phyloP scores from a whole-genome alignment of 2,113 vertebrate species.

The Pedionomus torquatus region DNA sequence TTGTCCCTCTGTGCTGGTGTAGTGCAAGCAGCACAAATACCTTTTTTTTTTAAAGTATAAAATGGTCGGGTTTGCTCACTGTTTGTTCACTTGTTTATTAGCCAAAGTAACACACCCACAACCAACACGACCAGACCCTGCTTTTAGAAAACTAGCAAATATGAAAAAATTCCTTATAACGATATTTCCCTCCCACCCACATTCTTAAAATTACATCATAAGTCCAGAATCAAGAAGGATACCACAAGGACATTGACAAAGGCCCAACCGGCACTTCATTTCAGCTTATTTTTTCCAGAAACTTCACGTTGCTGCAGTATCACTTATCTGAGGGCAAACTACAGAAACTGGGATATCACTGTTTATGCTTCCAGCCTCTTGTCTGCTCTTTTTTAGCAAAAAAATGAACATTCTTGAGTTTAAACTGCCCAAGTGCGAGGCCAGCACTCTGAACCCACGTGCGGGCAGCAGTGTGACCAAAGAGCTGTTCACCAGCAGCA shows the following conservation, averaged over 20 bases:
- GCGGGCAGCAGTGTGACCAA: neutral
- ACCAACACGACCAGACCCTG: neutral
- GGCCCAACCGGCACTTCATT: neutral
- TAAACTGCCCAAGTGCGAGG: neutral
- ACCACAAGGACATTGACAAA: neutral
- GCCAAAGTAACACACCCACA: neutral
- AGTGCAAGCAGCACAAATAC: neutral
- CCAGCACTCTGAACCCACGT: neutral
- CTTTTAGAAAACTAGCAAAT: slow-evolving; percentile 42
- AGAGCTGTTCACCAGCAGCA: neutral
- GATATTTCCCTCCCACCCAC: neutral
- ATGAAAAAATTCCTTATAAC: neutral
- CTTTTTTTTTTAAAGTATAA: neutral
- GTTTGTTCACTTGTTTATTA: slow-evolving; percentile 4
- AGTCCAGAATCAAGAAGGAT: neutral
- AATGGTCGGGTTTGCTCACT: neutral
- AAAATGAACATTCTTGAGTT: neutral
- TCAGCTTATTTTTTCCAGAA: neutral
- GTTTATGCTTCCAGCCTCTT: neutral
- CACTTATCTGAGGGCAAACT: neutral
- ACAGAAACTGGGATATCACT: neutral
- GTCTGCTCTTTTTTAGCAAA: neutral
- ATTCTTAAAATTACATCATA: neutral
- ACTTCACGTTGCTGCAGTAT: neutral
- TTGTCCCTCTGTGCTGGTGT: neutral